phyloP scores from a whole-genome alignment of 2,113 vertebrate species.

The Seriola aureovittata region DNA sequence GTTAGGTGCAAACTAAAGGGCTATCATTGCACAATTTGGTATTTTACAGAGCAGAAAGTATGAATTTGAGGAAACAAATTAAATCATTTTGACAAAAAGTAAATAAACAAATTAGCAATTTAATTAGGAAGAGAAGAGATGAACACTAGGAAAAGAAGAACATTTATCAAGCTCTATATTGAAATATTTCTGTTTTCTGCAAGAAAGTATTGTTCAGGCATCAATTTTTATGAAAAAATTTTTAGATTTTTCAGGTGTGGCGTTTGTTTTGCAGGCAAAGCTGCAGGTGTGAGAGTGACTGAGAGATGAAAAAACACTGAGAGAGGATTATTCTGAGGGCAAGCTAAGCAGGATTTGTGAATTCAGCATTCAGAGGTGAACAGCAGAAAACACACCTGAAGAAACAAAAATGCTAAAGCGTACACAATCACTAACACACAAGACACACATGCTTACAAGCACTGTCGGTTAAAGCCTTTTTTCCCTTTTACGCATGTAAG shows the following conservation, averaged over 20 bases:
- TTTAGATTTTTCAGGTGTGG: neutral
- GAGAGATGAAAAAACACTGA: constrained; percentile 20
- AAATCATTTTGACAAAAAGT: neutral
- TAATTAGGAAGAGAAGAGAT: too few species aligned
- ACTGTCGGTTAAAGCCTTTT: constrained; percentile 1
- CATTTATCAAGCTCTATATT: too few species aligned
- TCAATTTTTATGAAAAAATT: too few species aligned
- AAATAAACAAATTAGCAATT: neutral
- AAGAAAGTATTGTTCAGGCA: too few species aligned
- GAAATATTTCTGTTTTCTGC: too few species aligned
- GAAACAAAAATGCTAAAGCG: neutral
- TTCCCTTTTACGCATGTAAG: neutral
- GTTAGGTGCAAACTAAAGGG: neutral
- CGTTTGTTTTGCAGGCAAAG: neutral
- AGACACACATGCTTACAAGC: neutral
- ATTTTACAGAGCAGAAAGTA: neutral
- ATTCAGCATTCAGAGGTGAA: neutral
- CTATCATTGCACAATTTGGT: neutral
- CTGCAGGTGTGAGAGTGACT: neutral
- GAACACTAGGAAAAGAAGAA: too few species aligned
- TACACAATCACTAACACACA: neutral
- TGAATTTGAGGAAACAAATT: too few species aligned
- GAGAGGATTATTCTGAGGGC: constrained; percentile 20
- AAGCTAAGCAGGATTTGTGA: neutral
- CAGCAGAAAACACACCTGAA: neutral